Evolutionary conservation across 2,113 vertebrate genomes (phyloP), one percentile per base, ranked within the genome.

Genomic region (Petroica traversi): DNA sequence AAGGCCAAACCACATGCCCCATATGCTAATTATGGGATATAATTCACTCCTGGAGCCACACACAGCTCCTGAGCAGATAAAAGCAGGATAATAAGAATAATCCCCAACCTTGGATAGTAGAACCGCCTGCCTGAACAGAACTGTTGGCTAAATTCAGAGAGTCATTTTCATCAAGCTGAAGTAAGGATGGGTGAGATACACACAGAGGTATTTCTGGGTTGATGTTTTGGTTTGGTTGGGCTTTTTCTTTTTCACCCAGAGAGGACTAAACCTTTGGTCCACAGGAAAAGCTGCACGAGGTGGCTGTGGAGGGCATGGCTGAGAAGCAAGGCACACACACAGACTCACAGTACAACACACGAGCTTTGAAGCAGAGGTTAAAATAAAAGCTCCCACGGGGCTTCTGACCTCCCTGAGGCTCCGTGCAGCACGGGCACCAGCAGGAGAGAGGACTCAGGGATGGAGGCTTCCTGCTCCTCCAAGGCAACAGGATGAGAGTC

Each of bases 401-500:
- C 20, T 55, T 2, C 1, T 62, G 82, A 52, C 9, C 51, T 41
- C 49, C 55, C n/a, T 55, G 46, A 84, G 41, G 20, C 43, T 69
- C 38, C 2, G 57, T 16, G 48, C 52, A 64, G n/a, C 7, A 0
- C 45, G 82, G 85, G 90, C 90, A 90, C 25, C 4, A 8, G 68
- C 79, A 92, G 64, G 61, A 85, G 6, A 5, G 45, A 77, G 52
- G 38, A 13, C 61, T 95, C 5, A 0, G 68, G 49, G 80, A 33
- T 90, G 66, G 86, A 29, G 40, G 72, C 68, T 95, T 97, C 93
- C 95, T 96, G 91, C 85, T 74, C 55, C 49, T 5, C 68, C 86
- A 92, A 64, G 75, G 75, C 75, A 96, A 95, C 95, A 94, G 95
- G 93, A 97, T 96, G 93, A 97, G 92, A 93, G 81, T 88, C 92